Conservation (phyloP, 1,140 invertebrate genomes). For the Brachionus koreanus region DNA sequence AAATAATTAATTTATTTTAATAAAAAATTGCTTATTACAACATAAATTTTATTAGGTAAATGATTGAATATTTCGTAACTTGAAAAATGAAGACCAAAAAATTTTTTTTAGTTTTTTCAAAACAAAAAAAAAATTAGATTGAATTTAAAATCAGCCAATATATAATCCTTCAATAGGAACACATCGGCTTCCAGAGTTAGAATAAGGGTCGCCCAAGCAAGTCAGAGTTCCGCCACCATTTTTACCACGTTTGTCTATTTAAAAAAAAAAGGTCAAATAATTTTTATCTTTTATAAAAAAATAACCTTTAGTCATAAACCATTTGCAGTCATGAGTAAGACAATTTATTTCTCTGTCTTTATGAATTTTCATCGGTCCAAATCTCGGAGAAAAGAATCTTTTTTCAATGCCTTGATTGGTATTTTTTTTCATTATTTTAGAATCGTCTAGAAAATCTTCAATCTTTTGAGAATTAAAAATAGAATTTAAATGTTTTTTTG, state of each 20-base stretch:
- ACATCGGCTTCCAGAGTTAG: conserved; percentile 26
- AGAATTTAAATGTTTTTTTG: background rate
- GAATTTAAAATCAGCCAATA: background rate
- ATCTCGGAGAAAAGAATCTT: background rate
- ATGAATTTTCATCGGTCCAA: background rate
- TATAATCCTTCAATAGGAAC: conserved; percentile 37
- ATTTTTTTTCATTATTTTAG: background rate
- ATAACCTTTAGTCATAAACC: conserved; percentile 15
- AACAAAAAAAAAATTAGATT: background rate
- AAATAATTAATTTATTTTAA: background rate
- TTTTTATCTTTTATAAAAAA: background rate
- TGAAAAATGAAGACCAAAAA: background rate
- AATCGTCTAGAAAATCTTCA: background rate
- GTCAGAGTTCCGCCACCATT: conserved; percentile 27
- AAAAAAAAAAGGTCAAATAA: background rate
- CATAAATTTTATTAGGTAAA: background rate
- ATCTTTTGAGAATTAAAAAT: background rate
- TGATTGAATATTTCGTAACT: background rate
- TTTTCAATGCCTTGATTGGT: background rate
- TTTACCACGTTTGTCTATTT: background rate
- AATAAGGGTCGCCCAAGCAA: conserved; percentile 29
- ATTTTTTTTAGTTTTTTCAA: background rate
- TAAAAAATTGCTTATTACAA: background rate
- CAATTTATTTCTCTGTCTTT: conserved; percentile 31
- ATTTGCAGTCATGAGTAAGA: conserved; percentile 12